These are phyloP conservation scores for Neodiprion lecontei DNA, from an alignment of 1,140 invertebrate species.

Conservation along the genomic window DNA sequence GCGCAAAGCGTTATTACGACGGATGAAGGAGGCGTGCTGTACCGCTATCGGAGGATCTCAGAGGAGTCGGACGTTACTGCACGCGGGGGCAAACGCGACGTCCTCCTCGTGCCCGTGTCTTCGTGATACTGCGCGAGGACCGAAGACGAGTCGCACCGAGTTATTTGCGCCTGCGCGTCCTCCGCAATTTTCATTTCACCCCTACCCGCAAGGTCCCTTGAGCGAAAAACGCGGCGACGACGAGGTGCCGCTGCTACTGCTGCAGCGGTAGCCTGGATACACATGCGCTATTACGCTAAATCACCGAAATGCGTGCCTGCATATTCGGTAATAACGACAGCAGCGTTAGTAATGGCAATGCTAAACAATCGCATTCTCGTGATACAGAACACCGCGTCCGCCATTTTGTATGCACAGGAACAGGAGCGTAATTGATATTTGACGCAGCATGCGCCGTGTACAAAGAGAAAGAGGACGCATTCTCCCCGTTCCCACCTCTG, in stretches of 20 bases:
- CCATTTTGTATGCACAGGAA: too few relatives aligned
- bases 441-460: too few relatives aligned
- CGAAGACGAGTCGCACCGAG: neutral
- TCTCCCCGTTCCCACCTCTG: neutral
- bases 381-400: too few relatives aligned
- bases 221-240: neutral
- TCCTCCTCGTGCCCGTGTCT: neutral
- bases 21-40: neutral
- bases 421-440: too few relatives aligned
- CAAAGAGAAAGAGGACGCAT: neutral
- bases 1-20: neutral
- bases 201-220: neutral
- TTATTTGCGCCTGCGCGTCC: neutral
- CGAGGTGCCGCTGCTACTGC: neutral
- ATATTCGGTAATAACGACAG: too few relatives aligned
- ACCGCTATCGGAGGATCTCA: neutral
- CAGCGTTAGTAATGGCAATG: too few relatives aligned
- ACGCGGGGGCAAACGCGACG: neutral
- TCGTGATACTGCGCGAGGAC: slow-evolving; percentile 4
- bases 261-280: neutral
- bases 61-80: too few relatives aligned
- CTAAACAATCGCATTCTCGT: too few relatives aligned
- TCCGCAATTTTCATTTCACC: neutral
- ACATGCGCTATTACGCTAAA: too few relatives aligned
- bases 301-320: too few relatives aligned